Base-by-base conservation (phyloP, 1,140 invertebrate genomes). In the Acromyrmex echinatior region DNA sequence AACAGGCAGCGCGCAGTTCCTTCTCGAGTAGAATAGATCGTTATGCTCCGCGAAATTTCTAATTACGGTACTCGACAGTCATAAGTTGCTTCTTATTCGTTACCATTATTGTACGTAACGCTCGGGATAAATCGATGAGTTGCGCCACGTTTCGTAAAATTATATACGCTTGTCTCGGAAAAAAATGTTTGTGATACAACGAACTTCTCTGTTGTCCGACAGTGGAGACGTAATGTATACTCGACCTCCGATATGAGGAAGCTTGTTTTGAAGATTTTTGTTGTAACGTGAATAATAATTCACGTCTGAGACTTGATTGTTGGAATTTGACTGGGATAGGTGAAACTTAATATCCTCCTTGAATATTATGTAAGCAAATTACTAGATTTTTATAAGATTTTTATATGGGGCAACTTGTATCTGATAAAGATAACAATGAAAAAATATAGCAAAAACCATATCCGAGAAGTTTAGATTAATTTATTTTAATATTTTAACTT, bases 1-100 rank as follows among this genome's bases (percentile, higher is more conserved):
- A 76, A 49, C 80, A 74, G 35, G 80, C 70, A 31, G 70, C 80
- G 80, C 80, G 70, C 70, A 70, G 35, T 70, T 77, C 73, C 56
- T 86, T 86, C 85, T 49, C 77, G 71, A 62, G 39, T 77, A 76
- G 51, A 78, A 63, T 74, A 70, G 74, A 80, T 79, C 81, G 79
- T 90, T 90, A 90, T 74, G 62, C 70, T 66, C 79, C 68, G 88
- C 85, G 60, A 90, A 90, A 90, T 90, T 81, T 80, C 66, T 90
- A 90, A 90, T 90, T 89, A 74, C 49, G 25, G 86, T 86, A 10
- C 80, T 62, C 80, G 70, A 74, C 80, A 84, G 80, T 63, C 80
- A 76, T 62, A 62, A 76, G 71, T 53, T 51, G 71, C 80, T 74
- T 76, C 80, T 84, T 84, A 84, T 84, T 84, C 80, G 80, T 84